phyloP scores from a whole-genome alignment of 2,797 vertebrate genomes.

The Silurus lanzhouensis region DNA sequence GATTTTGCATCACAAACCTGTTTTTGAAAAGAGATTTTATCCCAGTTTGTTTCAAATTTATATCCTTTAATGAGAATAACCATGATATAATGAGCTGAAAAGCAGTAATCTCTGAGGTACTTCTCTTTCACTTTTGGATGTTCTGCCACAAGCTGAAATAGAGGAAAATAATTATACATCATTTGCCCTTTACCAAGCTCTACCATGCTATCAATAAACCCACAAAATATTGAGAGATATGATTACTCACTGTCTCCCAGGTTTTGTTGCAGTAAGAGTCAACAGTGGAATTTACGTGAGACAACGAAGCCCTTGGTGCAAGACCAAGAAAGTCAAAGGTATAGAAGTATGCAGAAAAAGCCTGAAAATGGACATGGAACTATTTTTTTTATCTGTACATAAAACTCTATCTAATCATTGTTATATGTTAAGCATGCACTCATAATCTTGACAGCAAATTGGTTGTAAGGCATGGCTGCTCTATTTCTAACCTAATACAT shows the following conservation, averaged over 20 bases:
- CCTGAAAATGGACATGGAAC: slow-evolving; percentile 47
- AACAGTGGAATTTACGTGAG: slow-evolving; percentile 51
- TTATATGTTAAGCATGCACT: background rate
- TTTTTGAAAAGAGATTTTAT: slow-evolving; percentile 71
- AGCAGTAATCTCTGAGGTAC: slow-evolving; percentile 73
- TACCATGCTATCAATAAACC: background rate
- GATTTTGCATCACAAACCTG: slow-evolving; percentile 68
- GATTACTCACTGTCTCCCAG: slow-evolving; percentile 57
- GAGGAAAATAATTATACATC: background rate
- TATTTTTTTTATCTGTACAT: background rate
- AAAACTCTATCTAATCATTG: background rate
- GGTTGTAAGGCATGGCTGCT: background rate
- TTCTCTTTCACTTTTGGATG: slow-evolving; percentile 52
- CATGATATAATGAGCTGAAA: slow-evolving; percentile 71
- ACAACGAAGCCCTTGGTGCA: slow-evolving; percentile 54
- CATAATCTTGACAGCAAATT: background rate
- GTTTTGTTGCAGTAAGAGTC: slow-evolving; percentile 57
- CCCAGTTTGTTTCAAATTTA: slow-evolving; percentile 73
- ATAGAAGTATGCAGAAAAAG: slow-evolving; percentile 64
- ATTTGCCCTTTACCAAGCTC: background rate
- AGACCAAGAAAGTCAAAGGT: slow-evolving; percentile 65
- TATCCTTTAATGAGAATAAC: slow-evolving; percentile 73
- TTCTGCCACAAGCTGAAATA: slow-evolving; percentile 32
- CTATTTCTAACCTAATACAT: background rate
- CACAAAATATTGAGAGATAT: too few relatives aligned